Evolutionary conservation across 2,797 vertebrate species (phyloP), one percentile per base, ranked within the genome.

Genomic region (Sylvilagus floridanus): DNA sequence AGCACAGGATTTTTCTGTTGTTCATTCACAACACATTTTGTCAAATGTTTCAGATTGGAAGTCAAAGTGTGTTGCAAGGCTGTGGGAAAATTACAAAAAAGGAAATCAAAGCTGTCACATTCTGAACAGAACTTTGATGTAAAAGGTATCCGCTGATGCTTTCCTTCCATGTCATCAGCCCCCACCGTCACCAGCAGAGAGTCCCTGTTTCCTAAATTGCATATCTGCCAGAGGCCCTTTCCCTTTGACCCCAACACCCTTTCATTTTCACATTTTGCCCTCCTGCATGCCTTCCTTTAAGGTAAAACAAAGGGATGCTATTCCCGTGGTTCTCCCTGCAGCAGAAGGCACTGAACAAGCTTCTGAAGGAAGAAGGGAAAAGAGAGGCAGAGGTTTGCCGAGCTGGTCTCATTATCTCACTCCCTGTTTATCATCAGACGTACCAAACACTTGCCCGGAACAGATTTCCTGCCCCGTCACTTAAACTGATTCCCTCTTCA

Each of bases 371-470:
- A 54, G 22, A 62, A 84, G 65, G 69, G 37, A 79, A 19, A 54
- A 86, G 78, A 81, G 63, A 57, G 60, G 47, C 32, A 12, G 68
- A 87, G 93, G 91, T 71, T 5, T 62, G 22, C 90, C 66, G 63
- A 90, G 35, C 62, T 73, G 22, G 91, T 82, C 91, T 95, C 87
- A 76, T 90, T 72, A 72, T 94, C 94, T 96, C 66, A 32, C 57
- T 82, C 79, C 68, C 92, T 92, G 85, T 63, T 95, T 75, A 65
- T 82, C 1, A 3, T 87, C 60, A 78, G 65, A 93, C 72, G 88
- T 96, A 83, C 75, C 79, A 78, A 85, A 85, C 91, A 87, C 50
- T 69, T 89, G 72, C 88, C 95, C 60, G 91, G 32, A 93, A 81
- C 82, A 96, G 93, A 95, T 88, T 92, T 85, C 69, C 88, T 92